Evolutionary conservation across 2,113 vertebrate genomes (phyloP), one percentile per base, ranked within the genome.

Genomic region (Pelobates fuscus): DNA sequence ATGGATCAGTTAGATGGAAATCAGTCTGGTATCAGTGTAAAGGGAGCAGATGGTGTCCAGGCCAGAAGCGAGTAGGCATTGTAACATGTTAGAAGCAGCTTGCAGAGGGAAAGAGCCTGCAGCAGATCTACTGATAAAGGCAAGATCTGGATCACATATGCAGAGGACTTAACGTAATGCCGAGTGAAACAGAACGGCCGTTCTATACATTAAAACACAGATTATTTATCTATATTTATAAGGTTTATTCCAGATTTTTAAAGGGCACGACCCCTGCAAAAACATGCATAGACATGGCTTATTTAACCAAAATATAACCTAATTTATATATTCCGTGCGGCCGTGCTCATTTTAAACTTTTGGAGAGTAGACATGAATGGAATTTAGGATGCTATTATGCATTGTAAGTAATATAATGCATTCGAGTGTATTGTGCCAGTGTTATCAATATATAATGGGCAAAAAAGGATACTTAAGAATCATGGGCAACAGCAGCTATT

Each of bases 1-100:
- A 84, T 82, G 80, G 83, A 82, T 80, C 83, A 70, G 78, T 81
- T 82, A 82, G 73, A 84, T 80, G 77, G 82, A 80, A 85, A 88
- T 80, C 73, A 81, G 85, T 86, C 78, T 78, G 61, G 81, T 64
- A 49, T 80, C 86, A 86, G 80, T 64, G 66, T 78, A 70, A 59
- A 63, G 20, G 71, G 74, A 82, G 70, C 82, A 83, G 80, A 84
- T 77, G 84, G 83, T 81, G 71, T 41, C 60, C 75, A 71, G 66
- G 69, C 77, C 80, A 74, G 58, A 71, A 79, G 66, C 73, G 81
- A 80, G 79, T 80, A 69, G 77, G 82, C 17, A 68, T 25, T 61
- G 79, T 68, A n/a, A 58, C 61, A 61, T 70, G 66, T 78, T 77
- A 14, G 69, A 46, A n/a, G 0, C 26, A 78, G 81, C 23, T 70